phyloP scores from a whole-genome alignment of 2,113 vertebrate species.

The Lycaon pictus region DNA sequence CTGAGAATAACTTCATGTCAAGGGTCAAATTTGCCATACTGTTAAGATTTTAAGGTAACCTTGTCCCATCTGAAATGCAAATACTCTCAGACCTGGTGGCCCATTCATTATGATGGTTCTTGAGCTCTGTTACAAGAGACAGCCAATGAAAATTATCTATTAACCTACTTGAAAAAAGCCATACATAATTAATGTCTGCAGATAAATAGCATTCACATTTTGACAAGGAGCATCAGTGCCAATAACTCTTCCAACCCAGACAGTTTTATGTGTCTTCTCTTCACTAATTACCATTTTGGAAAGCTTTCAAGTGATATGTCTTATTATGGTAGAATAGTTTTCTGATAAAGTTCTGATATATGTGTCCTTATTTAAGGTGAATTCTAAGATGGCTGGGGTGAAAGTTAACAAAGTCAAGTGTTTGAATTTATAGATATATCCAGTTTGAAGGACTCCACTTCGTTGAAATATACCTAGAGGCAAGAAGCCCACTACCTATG shows the following conservation, averaged over 20 bases:
- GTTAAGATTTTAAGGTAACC: conserved; percentile 55
- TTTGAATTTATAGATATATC: background rate
- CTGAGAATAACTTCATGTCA: background rate
- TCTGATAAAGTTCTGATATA: conserved; percentile 39
- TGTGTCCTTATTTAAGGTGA: background rate
- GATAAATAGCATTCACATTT: conserved; percentile 68
- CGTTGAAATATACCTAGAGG: background rate
- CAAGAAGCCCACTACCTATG: background rate
- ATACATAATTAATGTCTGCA: conserved; percentile 58
- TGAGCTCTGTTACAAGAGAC: background rate
- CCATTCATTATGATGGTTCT: background rate
- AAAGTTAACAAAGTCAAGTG: conserved; percentile 67
- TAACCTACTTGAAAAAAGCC: conserved; percentile 70
- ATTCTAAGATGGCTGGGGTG: background rate
- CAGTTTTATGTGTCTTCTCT: conserved; percentile 74
- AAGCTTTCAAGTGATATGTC: conserved; percentile 31
- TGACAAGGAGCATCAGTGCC: conserved; percentile 44
- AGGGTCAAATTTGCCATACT: background rate
- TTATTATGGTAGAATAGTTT: conserved; percentile 30
- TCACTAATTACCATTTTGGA: conserved; percentile 70
- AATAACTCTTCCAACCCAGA: conserved; percentile 63
- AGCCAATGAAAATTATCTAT: conserved; percentile 60
- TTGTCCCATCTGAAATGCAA: conserved; percentile 4
- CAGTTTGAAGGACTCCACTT: background rate
- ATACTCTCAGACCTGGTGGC: background rate